These are phyloP conservation scores for Theodoxus fluviatilis DNA, from an alignment of 2,888 invertebrate species.

Conservation along the genomic window DNA sequence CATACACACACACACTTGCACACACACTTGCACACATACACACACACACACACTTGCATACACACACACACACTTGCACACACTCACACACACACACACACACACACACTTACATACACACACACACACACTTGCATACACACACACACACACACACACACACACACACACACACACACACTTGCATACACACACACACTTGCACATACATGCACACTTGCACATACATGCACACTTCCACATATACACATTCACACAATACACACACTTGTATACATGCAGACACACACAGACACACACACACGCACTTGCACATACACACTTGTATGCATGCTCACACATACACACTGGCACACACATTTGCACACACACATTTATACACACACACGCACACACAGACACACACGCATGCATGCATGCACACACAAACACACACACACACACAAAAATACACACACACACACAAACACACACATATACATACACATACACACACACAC, in stretches of 20 bases:
- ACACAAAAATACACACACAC: conserved; percentile 6
- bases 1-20: conserved; percentile 9
- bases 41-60: conserved; percentile 5
- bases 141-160: conserved; percentile 13
- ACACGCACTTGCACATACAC: conserved; percentile 13
- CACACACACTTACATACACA: conserved; percentile 1
- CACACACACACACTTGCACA: too few relatives aligned
- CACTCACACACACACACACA: conserved; percentile 20
- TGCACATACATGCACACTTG: neutral
- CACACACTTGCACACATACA: conserved; percentile 10
- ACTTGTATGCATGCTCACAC: too few relatives aligned
- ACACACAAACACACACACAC: conserved; percentile 16
- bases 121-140: neutral
- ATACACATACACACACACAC: conserved; percentile 17
- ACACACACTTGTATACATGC: too few relatives aligned
- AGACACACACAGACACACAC: conserved; percentile 15
- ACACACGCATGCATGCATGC: conserved; percentile 9
- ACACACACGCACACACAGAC: conserved; percentile 6
- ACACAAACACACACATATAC: neutral
- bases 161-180: conserved; percentile 15
- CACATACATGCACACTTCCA: conserved; percentile 2
- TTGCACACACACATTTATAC: conserved; percentile 5
- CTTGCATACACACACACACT: conserved; percentile 20
- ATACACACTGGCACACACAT: conserved; percentile 2
- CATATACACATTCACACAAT: conserved; percentile 6